phyloP scores from a whole-genome alignment of 2,113 vertebrate genomes.

The Acrocephalus kingi region DNA sequence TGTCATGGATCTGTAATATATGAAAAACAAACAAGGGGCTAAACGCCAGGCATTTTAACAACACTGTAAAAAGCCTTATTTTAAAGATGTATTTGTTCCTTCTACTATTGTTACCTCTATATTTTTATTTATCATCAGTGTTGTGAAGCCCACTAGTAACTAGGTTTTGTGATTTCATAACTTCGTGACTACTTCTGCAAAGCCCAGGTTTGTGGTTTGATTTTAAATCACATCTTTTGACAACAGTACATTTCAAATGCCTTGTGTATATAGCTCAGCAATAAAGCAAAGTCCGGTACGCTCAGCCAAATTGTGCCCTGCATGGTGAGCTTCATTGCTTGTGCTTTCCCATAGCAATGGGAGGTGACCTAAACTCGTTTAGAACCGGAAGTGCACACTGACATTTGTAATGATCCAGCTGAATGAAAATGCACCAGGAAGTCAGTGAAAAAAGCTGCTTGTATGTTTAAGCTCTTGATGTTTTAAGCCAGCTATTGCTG shows the following conservation, averaged over 20 bases:
- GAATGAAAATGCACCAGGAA: neutral
- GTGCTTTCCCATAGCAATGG: neutral
- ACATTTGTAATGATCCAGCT: neutral
- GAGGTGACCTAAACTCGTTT: neutral
- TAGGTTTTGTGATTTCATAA: neutral
- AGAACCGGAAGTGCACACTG: conserved; percentile 9
- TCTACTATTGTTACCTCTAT: neutral
- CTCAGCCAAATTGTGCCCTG: neutral
- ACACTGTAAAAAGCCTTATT: conserved; percentile 1
- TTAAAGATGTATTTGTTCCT: neutral
- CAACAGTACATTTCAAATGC: conserved; percentile 44
- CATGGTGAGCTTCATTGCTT: neutral
- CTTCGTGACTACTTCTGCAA: neutral
- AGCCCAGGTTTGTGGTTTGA: neutral
- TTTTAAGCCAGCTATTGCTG: neutral
- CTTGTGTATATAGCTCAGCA: conserved; percentile 47
- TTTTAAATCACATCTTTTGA: conserved; percentile 30
- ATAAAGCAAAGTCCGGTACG: conserved; percentile 13
- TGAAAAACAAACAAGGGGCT: conserved; percentile 34
- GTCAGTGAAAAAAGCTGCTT: neutral
- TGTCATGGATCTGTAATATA: conserved; percentile 6
- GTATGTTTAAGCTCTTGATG: neutral
- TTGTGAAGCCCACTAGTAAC: neutral
- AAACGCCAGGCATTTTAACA: conserved; percentile 1
- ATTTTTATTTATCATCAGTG: neutral